Evolutionary conservation across 2,113 vertebrate species (phyloP).

Genomic region (Sardina pilchardus): DNA sequence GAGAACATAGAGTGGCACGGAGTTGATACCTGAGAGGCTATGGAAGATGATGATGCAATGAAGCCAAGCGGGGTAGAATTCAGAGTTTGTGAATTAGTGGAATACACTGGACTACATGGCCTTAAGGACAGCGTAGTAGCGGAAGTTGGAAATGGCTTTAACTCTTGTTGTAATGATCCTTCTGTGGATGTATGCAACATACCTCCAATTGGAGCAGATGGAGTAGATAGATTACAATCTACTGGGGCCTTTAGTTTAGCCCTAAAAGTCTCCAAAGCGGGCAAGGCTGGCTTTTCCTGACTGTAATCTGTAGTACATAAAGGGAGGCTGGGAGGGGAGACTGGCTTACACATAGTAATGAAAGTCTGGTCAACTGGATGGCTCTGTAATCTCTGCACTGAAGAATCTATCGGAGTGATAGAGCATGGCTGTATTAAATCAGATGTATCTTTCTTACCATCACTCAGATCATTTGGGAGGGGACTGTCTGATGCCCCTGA

Average conservation of each 20-base stretch:
- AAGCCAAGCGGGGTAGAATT: constrained; percentile 62
- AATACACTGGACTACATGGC: constrained; percentile 61
- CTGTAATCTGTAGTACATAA: constrained; percentile 62
- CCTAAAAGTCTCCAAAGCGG: constrained; percentile 57
- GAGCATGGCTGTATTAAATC: constrained; percentile 54
- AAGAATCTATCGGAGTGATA: constrained; percentile 46
- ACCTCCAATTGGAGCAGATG: constrained; percentile 52
- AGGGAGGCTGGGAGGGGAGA: constrained; percentile 58
- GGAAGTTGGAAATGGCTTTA: constrained; percentile 43
- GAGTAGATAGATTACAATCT: constrained; percentile 25
- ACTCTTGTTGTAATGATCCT: constrained; percentile 52
- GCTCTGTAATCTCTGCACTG: constrained; percentile 54
- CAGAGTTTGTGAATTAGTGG: constrained; percentile 61
- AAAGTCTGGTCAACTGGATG: constrained; percentile 46
- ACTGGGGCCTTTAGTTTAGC: constrained; percentile 57
- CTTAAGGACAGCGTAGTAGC: constrained; percentile 41
- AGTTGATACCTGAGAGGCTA: constrained; percentile 52
- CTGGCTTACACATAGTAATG: constrained; percentile 54
- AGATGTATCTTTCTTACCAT: constrained; percentile 42
- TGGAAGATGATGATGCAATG: constrained; percentile 60
- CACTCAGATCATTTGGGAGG: constrained; percentile 43
- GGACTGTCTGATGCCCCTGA: constrained; percentile 34
- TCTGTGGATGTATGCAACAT: constrained; percentile 56
- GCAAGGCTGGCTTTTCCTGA: constrained; percentile 53
- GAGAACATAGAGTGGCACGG: constrained; percentile 54